These are phyloP conservation scores for Camponotus floridanus DNA, from an alignment of 1,140 invertebrate genomes.

Conservation along the genomic window DNA sequence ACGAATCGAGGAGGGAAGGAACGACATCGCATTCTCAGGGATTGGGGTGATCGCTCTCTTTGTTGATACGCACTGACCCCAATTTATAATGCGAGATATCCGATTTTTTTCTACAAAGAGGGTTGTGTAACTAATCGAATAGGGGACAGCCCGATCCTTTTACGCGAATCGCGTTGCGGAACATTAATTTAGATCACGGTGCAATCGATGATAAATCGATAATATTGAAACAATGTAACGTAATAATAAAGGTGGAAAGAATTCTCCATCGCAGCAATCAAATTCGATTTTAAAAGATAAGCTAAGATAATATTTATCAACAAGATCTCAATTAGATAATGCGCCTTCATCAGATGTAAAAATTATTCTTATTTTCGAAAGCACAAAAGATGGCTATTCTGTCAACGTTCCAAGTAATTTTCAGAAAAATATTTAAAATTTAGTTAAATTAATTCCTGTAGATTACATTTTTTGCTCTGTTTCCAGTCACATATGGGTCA, in stretches of 20 bases:
- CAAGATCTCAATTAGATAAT: not conserved
- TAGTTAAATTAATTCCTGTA: too few species aligned
- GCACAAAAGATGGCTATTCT: too few species aligned
- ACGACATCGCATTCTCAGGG: constrained; percentile 41
- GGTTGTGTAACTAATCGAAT: not conserved
- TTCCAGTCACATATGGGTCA: too few species aligned
- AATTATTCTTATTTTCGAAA: not conserved
- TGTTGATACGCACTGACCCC: constrained; percentile 14
- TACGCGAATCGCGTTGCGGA: not conserved
- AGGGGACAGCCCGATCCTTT: not conserved
- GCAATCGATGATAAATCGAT: too few species aligned
- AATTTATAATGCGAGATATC: not conserved
- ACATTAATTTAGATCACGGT: not conserved
- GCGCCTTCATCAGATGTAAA: not conserved
- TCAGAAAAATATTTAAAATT: not conserved
- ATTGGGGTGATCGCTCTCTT: not conserved
- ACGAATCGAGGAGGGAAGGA: constrained; percentile 65
- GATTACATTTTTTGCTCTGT: too few species aligned
- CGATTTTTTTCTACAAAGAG: not conserved
- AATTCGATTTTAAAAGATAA: not conserved
- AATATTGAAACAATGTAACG: too few species aligned
- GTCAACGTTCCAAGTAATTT: not conserved
- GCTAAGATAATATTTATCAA: not conserved
- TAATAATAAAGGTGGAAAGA: not conserved
- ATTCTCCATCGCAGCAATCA: not conserved